Evolutionary conservation across 2,888 invertebrate species (phyloP).

Genomic region (Cloeon dipterum): DNA sequence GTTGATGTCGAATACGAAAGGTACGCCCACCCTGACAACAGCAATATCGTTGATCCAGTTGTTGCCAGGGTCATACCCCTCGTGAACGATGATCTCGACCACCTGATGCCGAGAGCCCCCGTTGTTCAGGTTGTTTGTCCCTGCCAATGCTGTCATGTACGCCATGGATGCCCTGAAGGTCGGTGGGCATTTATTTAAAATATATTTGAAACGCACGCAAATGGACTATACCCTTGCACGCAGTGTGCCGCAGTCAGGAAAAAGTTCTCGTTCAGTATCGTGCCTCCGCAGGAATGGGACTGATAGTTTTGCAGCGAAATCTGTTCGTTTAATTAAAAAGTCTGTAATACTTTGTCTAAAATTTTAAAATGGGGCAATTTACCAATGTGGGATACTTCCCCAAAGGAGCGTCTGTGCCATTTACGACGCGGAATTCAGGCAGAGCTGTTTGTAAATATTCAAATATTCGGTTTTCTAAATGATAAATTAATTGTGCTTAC

Average conservation of each 20-base stretch:
- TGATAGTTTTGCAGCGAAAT: conserved; percentile 6
- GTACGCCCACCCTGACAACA: conserved; percentile 2
- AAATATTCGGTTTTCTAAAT: no score
- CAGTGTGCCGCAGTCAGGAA: conserved; percentile 8
- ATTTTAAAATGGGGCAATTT: background rate
- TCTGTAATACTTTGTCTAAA: background rate
- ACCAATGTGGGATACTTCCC: background rate
- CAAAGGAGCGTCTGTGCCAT: background rate
- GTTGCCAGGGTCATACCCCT: conserved; percentile 1
- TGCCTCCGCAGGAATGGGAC: conserved; percentile 6
- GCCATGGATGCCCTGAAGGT: background rate
- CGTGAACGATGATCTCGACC: background rate
- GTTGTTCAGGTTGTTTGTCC: conserved; percentile 1
- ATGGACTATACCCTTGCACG: conserved; percentile 3
- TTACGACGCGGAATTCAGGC: background rate
- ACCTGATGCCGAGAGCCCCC: conserved; percentile 1
- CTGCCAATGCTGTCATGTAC: background rate
- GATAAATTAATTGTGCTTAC: no score
- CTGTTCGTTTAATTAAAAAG: conserved; percentile 1
- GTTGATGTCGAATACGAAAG: background rate
- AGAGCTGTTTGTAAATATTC: no score
- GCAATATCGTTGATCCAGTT: conserved; percentile 3
- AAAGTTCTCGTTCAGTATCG: conserved; percentile 6
- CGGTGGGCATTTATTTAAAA: background rate
- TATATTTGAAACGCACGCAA: background rate